Evolutionary conservation across 1,140 invertebrate species (phyloP).

Genomic region (Drosophila tani): DNA sequence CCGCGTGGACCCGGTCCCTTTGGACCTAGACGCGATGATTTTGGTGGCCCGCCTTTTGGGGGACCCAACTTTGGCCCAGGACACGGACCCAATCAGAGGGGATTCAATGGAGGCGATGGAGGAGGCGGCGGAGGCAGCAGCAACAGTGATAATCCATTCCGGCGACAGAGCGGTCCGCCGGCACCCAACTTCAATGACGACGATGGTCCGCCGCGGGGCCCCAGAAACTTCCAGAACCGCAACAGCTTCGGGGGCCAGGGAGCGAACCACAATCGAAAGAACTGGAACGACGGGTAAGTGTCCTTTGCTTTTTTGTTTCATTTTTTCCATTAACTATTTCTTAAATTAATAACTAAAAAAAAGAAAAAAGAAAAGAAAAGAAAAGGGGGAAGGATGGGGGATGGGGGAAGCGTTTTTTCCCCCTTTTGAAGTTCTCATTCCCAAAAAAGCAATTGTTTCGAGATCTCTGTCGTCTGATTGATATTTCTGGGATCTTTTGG

Average conservation of each 20-base stretch:
- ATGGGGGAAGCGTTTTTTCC: too few species aligned
- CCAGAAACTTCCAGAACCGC: constrained; percentile 32
- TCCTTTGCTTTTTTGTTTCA: not conserved
- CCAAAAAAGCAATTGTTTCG: too few species aligned
- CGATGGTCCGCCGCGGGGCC: constrained; percentile 24
- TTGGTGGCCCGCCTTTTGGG: constrained; percentile 31
- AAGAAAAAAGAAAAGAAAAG: not conserved
- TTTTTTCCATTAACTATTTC: constrained; percentile 15
- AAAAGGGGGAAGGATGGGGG: too few species aligned
- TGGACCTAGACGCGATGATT: constrained; percentile 43
- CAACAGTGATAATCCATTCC: constrained; percentile 62
- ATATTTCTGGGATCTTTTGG: too few species aligned
- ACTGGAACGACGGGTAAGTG: constrained; percentile 68
- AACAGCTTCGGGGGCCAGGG: constrained; percentile 44
- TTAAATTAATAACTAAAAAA: not conserved
- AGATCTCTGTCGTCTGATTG: too few species aligned
- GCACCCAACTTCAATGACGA: constrained; percentile 53
- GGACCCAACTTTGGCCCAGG: constrained; percentile 41
- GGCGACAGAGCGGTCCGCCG: constrained; percentile 46
- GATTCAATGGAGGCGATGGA: constrained; percentile 34
- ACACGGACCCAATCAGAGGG: constrained; percentile 19
- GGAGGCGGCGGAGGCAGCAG: not conserved
- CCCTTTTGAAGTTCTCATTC: too few species aligned
- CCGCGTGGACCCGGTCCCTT: constrained; percentile 52
- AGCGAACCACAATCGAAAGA: constrained; percentile 44